phyloP scores from a whole-genome alignment of 2,113 vertebrate genomes.

The Neofelis nebulosa region DNA sequence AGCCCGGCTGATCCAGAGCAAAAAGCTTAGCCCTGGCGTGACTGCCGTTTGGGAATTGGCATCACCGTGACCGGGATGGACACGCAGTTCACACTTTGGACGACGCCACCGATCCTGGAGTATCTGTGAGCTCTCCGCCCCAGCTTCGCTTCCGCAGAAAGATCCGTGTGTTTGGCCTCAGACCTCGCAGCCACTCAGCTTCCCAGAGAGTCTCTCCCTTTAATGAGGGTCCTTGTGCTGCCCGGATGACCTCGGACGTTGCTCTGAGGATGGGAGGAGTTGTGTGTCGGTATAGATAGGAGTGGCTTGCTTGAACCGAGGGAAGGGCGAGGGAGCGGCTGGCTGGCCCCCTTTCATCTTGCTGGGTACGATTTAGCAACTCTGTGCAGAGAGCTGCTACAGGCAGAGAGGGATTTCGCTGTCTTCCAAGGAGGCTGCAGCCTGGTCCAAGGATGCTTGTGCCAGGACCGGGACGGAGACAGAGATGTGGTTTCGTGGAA shows the following conservation, averaged over 20 bases:
- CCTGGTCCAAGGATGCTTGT: neutral
- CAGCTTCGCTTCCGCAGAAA: neutral
- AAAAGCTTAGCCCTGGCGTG: neutral
- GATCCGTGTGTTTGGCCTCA: fast-evolving
- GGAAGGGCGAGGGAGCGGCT: neutral
- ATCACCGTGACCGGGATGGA: fast-evolving
- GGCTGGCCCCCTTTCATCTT: neutral
- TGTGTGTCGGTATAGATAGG: neutral
- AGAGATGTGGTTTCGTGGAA: neutral
- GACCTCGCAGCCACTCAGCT: neutral
- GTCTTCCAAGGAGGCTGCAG: neutral
- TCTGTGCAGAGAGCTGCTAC: neutral
- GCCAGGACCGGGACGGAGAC: fast-evolving
- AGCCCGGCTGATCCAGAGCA: neutral
- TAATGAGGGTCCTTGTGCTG: neutral
- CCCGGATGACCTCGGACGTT: fast-evolving
- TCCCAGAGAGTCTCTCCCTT: neutral
- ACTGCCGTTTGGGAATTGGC: neutral
- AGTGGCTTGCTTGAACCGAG: neutral
- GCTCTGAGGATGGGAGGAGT: neutral
- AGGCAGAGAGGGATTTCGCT: neutral
- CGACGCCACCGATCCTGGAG: neutral
- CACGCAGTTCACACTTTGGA: neutral
- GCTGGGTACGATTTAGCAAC: neutral
- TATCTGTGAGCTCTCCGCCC: neutral